phyloP scores from a whole-genome alignment of 2,797 vertebrate species.

The Telmatherina bonti region DNA sequence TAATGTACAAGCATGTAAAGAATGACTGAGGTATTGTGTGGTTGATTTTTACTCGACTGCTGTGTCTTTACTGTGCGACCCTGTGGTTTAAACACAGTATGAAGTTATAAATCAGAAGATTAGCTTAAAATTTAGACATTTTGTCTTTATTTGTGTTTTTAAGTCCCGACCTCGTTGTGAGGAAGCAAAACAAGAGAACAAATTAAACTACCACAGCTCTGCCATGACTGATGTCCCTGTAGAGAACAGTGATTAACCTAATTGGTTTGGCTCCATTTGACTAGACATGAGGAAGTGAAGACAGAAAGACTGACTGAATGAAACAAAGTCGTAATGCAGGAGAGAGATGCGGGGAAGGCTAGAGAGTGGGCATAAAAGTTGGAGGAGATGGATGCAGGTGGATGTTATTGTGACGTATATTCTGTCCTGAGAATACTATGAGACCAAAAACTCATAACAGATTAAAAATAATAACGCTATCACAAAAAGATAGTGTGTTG shows the following conservation, averaged over 20 bases:
- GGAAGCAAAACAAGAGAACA: not conserved
- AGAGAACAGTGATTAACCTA: constrained; percentile 26
- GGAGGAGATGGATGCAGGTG: not conserved
- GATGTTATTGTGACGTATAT: constrained; percentile 26
- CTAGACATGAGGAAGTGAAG: constrained; percentile 8
- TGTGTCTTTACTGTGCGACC: constrained; percentile 2
- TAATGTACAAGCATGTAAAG: constrained; percentile 17
- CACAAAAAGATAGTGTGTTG: constrained; percentile 5
- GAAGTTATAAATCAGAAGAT: constrained; percentile 4
- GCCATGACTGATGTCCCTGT: constrained; percentile 5
- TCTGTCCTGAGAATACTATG: constrained; percentile 49
- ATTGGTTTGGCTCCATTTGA: constrained; percentile 24
- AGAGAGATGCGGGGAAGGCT: not conserved
- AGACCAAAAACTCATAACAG: constrained; percentile 48
- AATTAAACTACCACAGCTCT: not conserved
- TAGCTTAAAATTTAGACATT: not conserved
- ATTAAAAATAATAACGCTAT: constrained; percentile 37
- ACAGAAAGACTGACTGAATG: constrained; percentile 9
- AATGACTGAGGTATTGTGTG: constrained; percentile 38
- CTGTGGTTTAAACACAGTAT: not conserved
- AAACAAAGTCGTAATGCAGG: constrained; percentile 1
- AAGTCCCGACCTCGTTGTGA: not conserved
- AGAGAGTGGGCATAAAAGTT: constrained; percentile 8
- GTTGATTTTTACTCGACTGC: constrained; percentile 33
- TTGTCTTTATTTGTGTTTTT: not conserved